Base-by-base conservation (phyloP, 2,888 invertebrate species). In the Helobdella robusta region DNA sequence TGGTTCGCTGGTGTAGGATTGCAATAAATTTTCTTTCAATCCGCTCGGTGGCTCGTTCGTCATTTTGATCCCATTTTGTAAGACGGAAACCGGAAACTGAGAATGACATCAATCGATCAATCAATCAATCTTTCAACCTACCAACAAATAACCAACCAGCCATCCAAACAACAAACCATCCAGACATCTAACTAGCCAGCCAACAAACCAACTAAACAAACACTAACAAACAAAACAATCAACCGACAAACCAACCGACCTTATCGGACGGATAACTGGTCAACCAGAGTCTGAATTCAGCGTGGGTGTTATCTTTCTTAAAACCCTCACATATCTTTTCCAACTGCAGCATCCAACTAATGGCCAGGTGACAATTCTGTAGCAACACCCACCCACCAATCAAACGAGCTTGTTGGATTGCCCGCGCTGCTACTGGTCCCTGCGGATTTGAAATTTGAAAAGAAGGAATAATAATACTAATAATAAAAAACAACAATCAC, bases 351-450 rank as follows among this genome's bases (percentile, higher is more conserved):
- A 95, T 92, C 85, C 92, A 95, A 74, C 91, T 91, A 73, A 89
- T 89, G 0, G 93, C 93, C 74, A 95, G 82, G 77, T 95, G 94
- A 76, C 94, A 94, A 80, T 95, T 94, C 81, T 94, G 94, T 63
- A 95, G 80, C 23, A 93, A 86, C 0, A 94, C 89, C 94, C 94
- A 95, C 56, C 87, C 86, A 1, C 94, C 94, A 70, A 85, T 84
- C 72, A 85, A 85, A 0, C 88, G 84, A 0, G 90, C 93, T 70
- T 89, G 87, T 60, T 88, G 87, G 64, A 94, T 90, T 80, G 91
- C 83, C 76, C 85, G 86, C 25, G 89, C 85, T 0, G 93, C 94
- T 72, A 79, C 77, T 4, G 80, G 79, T 59, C 81, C 81, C 79
- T 81, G 70, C 11, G 68, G 65, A 44, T 40, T n/a, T n/a, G n/a